Conservation (phyloP, 1,140 invertebrate genomes). For the Camponotus pennsylvanicus region DNA sequence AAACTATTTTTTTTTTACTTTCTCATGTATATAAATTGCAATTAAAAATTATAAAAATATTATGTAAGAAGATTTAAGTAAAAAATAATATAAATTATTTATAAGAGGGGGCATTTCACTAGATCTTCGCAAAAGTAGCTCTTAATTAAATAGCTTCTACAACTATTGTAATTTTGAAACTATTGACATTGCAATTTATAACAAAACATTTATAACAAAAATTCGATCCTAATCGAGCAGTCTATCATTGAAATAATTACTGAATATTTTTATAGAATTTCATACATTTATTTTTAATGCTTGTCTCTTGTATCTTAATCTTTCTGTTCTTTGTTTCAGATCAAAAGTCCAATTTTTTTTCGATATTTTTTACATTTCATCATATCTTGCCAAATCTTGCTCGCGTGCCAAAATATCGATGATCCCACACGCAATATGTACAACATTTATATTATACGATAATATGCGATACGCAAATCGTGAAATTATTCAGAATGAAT, state of each 20-base stretch:
- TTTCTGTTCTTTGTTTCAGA: not conserved
- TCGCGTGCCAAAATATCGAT: not conserved
- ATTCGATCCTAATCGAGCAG: no score
- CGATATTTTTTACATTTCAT: not conserved
- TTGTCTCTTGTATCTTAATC: not conserved
- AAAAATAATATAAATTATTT: not conserved
- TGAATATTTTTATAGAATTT: not conserved
- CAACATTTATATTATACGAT: not conserved
- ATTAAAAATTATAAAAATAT: no score
- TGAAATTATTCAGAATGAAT: conserved; percentile 74
- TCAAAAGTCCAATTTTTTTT: not conserved
- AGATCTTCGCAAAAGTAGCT: not conserved
- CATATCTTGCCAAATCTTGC: no score
- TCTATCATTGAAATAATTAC: not conserved
- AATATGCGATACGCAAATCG: conserved; percentile 49
- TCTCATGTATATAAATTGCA: no score
- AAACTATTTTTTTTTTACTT: no score
- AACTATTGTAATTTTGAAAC: not conserved
- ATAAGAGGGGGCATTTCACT: not conserved
- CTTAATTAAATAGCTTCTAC: not conserved
- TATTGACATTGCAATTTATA: not conserved
- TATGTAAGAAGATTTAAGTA: no score
- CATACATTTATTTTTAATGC: not conserved
- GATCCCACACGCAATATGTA: not conserved
- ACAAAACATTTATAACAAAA: not conserved